A percentile compares a stretch with the other conserved stretches of the same genome.
Evolutionary conservation across 2,797 vertebrate genomes (phyloP).

Genomic region (Neosalanx taihuensis): DNA sequence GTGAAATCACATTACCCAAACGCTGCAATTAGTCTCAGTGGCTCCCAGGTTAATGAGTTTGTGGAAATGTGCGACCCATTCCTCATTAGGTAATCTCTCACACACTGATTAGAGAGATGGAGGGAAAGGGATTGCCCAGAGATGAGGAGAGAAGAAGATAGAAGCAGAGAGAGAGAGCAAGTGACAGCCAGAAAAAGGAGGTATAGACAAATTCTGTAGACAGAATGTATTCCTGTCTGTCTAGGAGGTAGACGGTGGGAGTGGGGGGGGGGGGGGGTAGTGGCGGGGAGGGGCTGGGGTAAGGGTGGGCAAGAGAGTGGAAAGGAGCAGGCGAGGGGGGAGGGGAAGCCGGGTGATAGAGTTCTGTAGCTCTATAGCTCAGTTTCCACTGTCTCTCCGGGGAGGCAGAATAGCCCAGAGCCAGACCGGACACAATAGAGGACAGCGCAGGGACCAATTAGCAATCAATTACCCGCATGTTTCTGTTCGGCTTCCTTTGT

Average conservation of each 20-base stretch:
- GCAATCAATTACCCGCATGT: slow-evolving; percentile 86
- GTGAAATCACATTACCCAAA: slow-evolving; percentile 99
- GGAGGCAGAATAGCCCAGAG: slow-evolving; percentile 58
- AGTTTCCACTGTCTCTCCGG: slow-evolving; percentile 31
- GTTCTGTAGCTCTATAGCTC: neutral
- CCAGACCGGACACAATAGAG: slow-evolving; percentile 65
- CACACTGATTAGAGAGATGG: slow-evolving; percentile 86
- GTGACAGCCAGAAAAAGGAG: slow-evolving; percentile 10
- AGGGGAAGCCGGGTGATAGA: neutral
- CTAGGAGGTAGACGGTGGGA: slow-evolving; percentile 26
- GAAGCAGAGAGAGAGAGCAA: slow-evolving; percentile 10
- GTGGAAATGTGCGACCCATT: slow-evolving; percentile 99
- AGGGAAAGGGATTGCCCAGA: slow-evolving; percentile 28
- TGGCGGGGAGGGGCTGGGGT: slow-evolving; percentile 1
- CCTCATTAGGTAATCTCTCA: slow-evolving; percentile 99
- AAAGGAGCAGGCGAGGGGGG: neutral
- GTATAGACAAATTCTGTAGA: slow-evolving; percentile 42
- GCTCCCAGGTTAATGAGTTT: slow-evolving; percentile 99
- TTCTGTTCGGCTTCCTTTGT: slow-evolving; percentile 83
- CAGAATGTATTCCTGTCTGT: slow-evolving; percentile 35
- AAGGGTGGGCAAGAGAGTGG: neutral
- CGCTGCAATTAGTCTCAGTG: slow-evolving; percentile 99
- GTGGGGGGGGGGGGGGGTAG: neutral
- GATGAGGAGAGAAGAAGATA: slow-evolving; percentile 11
- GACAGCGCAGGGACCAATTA: slow-evolving; percentile 83